Base-by-base conservation (phyloP, 2,797 vertebrate species). In the Eulemur mongoz region DNA sequence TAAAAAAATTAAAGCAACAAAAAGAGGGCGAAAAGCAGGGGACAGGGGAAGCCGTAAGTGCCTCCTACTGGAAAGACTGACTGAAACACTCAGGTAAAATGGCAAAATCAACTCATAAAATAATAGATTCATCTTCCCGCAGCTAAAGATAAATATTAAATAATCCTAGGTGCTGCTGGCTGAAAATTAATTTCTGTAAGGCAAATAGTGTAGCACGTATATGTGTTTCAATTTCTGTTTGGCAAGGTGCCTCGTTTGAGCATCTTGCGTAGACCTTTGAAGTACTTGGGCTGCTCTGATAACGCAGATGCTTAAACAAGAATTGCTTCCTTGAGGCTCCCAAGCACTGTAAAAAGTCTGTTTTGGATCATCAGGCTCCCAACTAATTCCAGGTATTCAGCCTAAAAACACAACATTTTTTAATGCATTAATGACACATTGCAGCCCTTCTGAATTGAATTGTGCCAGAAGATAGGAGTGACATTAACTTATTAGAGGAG, bases 131-230 rank as follows among this genome's bases (percentile, higher is more conserved):
- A 98, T 99, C 98, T 98, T 98, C 98, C 98, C 97, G 97, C 96
- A 97, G 98, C 98, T 98, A 97, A 98, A 98, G 98, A 99, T 98
- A 99, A 99, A 99, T 98, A 99, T 99, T 98, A 99, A 99, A 98
- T 99, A 99, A 99, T 98, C 98, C 97, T 98, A 97, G 98, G 98
- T 98, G 97, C 98, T 98, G 97, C 98, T 98, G 93, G 97, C 97
- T 98, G 98, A 98, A 99, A 99, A 99, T 99, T 99, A 99, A 99
- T 99, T 99, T 98, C 98, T 98, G 98, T 96, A 99, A 98, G 98
- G 98, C 98, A 99, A 99, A 99, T 98, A 99, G 98, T 98, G 97
- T 98, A 98, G 98, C 97, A 98, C 18, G 38, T 98, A 98, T 97
- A 98, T 93, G 98, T 78, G 96, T 98, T 98, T 98, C 98, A 98